phyloP scores from a whole-genome alignment of 2,888 invertebrate genomes.

The Eubasilissa splendida region DNA sequence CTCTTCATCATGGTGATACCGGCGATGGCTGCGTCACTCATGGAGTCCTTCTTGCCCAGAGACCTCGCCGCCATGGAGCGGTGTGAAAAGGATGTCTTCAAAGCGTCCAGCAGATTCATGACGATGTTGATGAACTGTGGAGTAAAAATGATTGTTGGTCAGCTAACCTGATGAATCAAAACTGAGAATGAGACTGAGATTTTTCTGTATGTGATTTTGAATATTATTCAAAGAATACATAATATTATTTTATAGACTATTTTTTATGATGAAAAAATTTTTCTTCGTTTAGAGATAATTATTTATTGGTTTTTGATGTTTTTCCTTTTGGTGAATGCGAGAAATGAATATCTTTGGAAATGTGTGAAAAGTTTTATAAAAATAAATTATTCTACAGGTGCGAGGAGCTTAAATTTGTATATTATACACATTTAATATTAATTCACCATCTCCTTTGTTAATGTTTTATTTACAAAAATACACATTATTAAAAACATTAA shows the following conservation, averaged over 20 bases:
- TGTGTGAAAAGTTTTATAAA: too few species aligned
- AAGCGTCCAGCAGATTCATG: slow-evolving; percentile 90
- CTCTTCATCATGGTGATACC: slow-evolving; percentile 92
- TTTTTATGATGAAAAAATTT: not conserved
- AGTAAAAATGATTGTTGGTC: not conserved
- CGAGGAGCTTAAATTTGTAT: not conserved
- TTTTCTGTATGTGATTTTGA: too few species aligned
- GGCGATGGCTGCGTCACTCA: slow-evolving; percentile 91
- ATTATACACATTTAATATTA: not conserved
- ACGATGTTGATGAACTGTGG: slow-evolving; percentile 92
- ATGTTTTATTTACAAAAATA: slow-evolving; percentile 16
- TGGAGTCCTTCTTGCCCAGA: slow-evolving; percentile 88
- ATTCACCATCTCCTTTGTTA: slow-evolving; percentile 19
- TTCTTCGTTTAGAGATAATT: not conserved
- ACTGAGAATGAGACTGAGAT: not conserved
- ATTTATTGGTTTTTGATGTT: too few species aligned
- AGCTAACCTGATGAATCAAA: not conserved
- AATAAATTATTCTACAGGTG: too few species aligned
- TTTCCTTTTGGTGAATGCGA: too few species aligned
- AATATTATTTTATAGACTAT: too few species aligned
- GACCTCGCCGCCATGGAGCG: slow-evolving; percentile 89
- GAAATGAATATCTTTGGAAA: too few species aligned
- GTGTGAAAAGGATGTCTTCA: slow-evolving; percentile 94
- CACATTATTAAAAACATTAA: not conserved
- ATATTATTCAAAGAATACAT: too few species aligned